Percentiles rank a stretch among this genome's conserved stretches.
Evolutionary conservation across 1,140 invertebrate species (phyloP).

Genomic region (Chlorops oryzae): DNA sequence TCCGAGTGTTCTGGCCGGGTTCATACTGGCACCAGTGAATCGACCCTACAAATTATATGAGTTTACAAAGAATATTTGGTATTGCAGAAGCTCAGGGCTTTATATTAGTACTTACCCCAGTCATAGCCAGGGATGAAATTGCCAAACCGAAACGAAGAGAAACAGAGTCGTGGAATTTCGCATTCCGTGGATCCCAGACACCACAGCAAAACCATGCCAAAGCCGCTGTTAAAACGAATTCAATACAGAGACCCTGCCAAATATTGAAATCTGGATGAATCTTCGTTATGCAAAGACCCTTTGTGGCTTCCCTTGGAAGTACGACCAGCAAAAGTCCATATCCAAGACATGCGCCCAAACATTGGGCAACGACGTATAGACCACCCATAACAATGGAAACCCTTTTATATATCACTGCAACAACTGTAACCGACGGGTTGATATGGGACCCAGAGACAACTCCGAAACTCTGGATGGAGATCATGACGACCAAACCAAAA

Average conservation of each 20-base stretch:
- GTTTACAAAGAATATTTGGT: slow-evolving; percentile 46
- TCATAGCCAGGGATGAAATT: slow-evolving; percentile 56
- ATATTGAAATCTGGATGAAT: slow-evolving; percentile 47
- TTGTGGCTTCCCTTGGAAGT: slow-evolving; percentile 47
- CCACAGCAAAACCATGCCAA: slow-evolving; percentile 59
- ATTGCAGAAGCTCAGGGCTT: no score
- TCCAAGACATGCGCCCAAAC: slow-evolving; percentile 62
- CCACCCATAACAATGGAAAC: slow-evolving; percentile 58
- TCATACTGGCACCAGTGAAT: slow-evolving; percentile 72
- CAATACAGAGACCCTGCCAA: slow-evolving; percentile 52
- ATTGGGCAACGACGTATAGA: slow-evolving; percentile 66
- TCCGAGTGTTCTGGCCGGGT: slow-evolving; percentile 71
- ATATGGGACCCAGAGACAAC: slow-evolving; percentile 84
- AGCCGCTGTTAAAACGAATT: slow-evolving; percentile 56
- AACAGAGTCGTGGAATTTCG: slow-evolving; percentile 52
- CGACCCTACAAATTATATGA: slow-evolving; percentile 60
- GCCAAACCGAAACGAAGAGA: slow-evolving; percentile 59
- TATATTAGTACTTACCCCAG: slow-evolving; percentile 46
- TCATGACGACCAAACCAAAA: slow-evolving; percentile 39
- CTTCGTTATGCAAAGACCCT: slow-evolving; percentile 57
- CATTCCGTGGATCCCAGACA: slow-evolving; percentile 59
- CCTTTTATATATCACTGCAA: slow-evolving; percentile 52
- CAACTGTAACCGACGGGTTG: slow-evolving; percentile 80
- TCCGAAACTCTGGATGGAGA: slow-evolving; percentile 62
- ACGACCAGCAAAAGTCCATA: slow-evolving; percentile 57